phyloP scores from a whole-genome alignment of 2,113 vertebrate species.

The Alosa alosa region DNA sequence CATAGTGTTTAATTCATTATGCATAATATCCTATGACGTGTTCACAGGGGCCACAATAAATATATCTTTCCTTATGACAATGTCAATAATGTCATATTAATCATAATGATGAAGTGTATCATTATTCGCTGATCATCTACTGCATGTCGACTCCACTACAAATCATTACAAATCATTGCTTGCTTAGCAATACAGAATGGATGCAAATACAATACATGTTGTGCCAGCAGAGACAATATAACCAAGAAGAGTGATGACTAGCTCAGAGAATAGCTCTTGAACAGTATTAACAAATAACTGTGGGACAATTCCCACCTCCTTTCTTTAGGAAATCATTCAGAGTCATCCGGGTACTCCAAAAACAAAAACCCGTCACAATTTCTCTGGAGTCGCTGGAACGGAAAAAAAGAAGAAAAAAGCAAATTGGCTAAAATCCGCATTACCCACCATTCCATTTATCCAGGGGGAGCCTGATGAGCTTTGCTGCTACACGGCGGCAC shows the following conservation, averaged over 20 bases:
- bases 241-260: neutral
- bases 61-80: neutral
- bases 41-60: neutral
- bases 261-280: neutral
- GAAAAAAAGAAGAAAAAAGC: neutral
- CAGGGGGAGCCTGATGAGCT: neutral
- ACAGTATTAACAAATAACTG: neutral
- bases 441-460: neutral
- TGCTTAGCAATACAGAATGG: neutral
- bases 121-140: neutral
- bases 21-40: neutral
- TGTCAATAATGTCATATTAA: constrained; percentile 20
- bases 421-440: neutral
- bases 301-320: neutral
- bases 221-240: constrained; percentile 2
- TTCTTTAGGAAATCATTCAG: neutral
- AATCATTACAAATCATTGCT: constrained; percentile 16
- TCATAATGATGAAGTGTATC: neutral
- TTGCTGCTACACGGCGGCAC: neutral
- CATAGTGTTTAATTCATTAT: neutral
- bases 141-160: neutral
- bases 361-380: neutral
- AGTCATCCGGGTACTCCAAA: neutral
- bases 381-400: neutral
- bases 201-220: neutral